Evolutionary conservation across 2,888 invertebrate genomes (phyloP).

Genomic region (Acanthosepion esculentum): DNA sequence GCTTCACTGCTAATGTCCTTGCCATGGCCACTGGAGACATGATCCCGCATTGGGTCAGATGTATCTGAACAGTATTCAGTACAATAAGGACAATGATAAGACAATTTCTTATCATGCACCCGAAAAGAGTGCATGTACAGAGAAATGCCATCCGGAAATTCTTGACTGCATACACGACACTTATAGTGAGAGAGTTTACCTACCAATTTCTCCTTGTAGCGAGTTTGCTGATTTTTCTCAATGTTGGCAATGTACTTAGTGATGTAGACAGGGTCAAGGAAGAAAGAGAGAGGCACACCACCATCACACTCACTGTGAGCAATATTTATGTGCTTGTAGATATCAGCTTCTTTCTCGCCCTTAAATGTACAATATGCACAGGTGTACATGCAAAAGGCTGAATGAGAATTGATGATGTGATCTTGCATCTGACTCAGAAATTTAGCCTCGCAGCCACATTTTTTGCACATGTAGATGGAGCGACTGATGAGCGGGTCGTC

Average conservation of each 20-base stretch:
- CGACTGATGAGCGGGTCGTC: slow-evolving; percentile 43
- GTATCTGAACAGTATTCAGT: background rate
- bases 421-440: slow-evolving; percentile 46
- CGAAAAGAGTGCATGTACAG: slow-evolving; percentile 24
- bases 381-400: slow-evolving; percentile 38
- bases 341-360: slow-evolving; percentile 42
- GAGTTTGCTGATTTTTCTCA: slow-evolving; percentile 13
- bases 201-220: slow-evolving; percentile 42
- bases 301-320: slow-evolving; percentile 36
- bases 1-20: slow-evolving; percentile 35
- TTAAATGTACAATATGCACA: slow-evolving; percentile 44
- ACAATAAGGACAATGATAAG: slow-evolving; percentile 42
- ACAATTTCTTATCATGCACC: slow-evolving; percentile 35
- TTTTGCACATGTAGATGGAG: slow-evolving; percentile 44
- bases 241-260: slow-evolving; percentile 45
- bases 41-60: slow-evolving; percentile 21
- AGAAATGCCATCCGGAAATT: slow-evolving; percentile 42
- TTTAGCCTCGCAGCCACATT: slow-evolving; percentile 46
- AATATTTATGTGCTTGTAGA: slow-evolving; percentile 34
- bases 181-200: slow-evolving; percentile 42
- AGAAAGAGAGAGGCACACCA: slow-evolving; percentile 45
- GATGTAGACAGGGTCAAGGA: slow-evolving; percentile 43
- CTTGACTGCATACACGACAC: slow-evolving; percentile 24
- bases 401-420: slow-evolving; percentile 43
- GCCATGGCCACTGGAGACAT: background rate